Evolutionary conservation across 2,113 vertebrate species (phyloP).

Genomic region (Podarcis cretensis): DNA sequence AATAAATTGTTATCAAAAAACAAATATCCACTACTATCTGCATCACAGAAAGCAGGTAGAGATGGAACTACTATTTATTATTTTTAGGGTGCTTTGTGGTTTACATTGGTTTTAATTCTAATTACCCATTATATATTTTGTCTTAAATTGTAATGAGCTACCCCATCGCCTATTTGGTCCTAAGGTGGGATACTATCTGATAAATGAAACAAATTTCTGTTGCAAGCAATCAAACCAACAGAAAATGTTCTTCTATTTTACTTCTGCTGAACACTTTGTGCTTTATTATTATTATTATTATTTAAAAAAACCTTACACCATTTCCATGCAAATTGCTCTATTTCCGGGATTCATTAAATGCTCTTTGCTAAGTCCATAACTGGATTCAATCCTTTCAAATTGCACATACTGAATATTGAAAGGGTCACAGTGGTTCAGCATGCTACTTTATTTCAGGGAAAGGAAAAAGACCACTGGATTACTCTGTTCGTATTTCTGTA

Average conservation of each 20-base stretch:
- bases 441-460: constrained; percentile 60
- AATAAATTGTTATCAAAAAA: too few relatives aligned
- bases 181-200: not conserved
- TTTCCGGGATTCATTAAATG: constrained; percentile 71
- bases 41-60: not conserved
- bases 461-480: constrained; percentile 51
- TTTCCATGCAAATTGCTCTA: constrained; percentile 76
- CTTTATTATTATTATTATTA: not conserved
- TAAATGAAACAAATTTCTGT: not conserved
- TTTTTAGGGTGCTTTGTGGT: not conserved
- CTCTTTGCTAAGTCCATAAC: constrained; percentile 65
- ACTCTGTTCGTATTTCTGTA: constrained; percentile 62
- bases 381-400: constrained; percentile 54
- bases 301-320: constrained; percentile 41
- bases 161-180: not conserved
- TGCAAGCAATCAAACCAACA: not conserved
- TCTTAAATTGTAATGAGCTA: not conserved
- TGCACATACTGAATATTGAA: constrained; percentile 65
- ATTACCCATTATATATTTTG: not conserved
- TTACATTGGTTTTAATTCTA: not conserved
- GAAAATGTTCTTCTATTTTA: not conserved
- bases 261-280: constrained; percentile 38
- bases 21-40: not conserved
- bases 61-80: not conserved
- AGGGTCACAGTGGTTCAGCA: constrained; percentile 67